A percentile compares a stretch with the other conserved stretches of the same genome.
phyloP scores from a whole-genome alignment of 2,113 vertebrate species.

The Lepidothrix coronata region DNA sequence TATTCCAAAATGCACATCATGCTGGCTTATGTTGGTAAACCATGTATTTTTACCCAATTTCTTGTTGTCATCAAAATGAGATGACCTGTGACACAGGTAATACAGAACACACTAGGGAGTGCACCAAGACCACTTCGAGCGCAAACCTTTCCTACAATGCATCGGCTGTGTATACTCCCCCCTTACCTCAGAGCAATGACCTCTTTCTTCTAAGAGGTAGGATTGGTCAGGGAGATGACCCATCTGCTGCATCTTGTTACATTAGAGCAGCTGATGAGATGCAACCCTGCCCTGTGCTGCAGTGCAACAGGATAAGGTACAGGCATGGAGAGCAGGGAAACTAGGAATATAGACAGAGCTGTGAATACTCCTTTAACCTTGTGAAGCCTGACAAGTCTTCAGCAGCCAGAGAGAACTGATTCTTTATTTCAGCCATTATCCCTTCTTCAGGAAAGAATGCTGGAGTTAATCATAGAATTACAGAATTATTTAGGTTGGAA shows the following conservation, averaged over 20 bases:
- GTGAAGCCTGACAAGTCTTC: neutral
- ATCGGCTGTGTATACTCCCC: fast-evolving
- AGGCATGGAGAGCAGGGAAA: fast-evolving
- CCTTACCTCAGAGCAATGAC: no score
- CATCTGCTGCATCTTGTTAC: neutral
- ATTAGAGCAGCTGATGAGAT: neutral
- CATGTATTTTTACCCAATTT: neutral
- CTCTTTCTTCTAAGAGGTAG: fast-evolving
- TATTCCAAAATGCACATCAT: neutral
- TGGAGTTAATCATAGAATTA: neutral
- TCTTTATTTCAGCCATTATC: neutral
- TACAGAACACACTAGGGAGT: no score
- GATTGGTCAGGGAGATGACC: fast-evolving
- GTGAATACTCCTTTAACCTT: neutral
- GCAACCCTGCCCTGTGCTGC: fast-evolving
- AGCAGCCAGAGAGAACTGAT: neutral
- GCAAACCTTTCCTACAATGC: neutral
- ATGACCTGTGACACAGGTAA: neutral
- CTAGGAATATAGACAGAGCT: neutral
- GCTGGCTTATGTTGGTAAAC: neutral
- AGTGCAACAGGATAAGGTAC: neutral
- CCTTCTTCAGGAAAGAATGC: neutral
- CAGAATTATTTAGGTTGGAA: neutral
- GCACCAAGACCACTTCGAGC: neutral
- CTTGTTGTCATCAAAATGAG: neutral